Conservation (phyloP, 2,888 invertebrate genomes). For the Apocheima hispidaria region DNA sequence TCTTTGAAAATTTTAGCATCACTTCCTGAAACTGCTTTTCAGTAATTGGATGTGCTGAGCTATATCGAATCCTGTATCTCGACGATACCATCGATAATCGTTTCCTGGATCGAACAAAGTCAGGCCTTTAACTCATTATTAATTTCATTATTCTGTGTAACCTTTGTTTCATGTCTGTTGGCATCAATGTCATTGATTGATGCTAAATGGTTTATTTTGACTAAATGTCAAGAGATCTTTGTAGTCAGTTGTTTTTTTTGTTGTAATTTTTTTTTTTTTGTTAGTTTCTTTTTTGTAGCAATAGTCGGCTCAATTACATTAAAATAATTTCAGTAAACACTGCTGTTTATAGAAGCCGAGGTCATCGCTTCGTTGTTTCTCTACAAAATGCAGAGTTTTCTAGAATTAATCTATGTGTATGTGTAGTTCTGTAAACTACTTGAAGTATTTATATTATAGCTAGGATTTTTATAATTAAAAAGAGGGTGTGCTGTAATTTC, state of each 20-base stretch:
- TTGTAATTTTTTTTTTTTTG: neutral
- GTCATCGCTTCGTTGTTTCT: no score
- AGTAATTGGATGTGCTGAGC: slow-evolving; percentile 2
- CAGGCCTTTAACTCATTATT: neutral
- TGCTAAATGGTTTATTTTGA: slow-evolving; percentile 13
- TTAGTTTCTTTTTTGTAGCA: neutral
- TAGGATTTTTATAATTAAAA: no score
- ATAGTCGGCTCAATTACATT: neutral
- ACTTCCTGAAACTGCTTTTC: slow-evolving; percentile 26
- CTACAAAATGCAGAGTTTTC: no score
- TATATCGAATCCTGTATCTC: slow-evolving; percentile 18
- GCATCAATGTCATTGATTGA: slow-evolving; percentile 5
- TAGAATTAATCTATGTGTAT: no score
- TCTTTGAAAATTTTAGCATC: slow-evolving; percentile 1
- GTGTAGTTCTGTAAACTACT: no score
- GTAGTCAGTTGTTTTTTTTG: neutral
- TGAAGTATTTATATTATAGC: no score
- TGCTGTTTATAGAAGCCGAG: neutral
- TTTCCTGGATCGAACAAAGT: slow-evolving; percentile 19
- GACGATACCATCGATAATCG: slow-evolving; percentile 12
- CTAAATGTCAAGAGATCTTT: slow-evolving; percentile 7
- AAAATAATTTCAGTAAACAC: neutral
- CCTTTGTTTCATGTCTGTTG: slow-evolving; percentile 16
- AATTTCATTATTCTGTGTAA: slow-evolving; percentile 9
- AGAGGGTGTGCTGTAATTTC: no score